phyloP scores from a whole-genome alignment of 1,140 invertebrate species.

The Zelostemma sp. region DNA sequence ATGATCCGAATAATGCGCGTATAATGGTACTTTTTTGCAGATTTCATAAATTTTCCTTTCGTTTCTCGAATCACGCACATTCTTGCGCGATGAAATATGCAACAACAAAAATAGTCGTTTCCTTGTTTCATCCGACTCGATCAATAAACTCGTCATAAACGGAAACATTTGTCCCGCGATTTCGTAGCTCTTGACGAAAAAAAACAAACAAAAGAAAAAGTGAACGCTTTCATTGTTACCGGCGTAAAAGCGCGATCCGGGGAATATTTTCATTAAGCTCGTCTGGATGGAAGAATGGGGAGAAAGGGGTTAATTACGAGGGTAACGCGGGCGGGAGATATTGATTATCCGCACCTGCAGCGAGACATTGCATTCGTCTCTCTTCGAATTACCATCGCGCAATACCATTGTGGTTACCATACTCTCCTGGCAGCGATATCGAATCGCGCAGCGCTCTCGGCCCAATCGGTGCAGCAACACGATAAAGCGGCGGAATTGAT shows the following conservation, averaged over 20 bases:
- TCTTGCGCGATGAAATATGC: no score
- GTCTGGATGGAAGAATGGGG: not conserved
- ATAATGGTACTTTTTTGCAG: no score
- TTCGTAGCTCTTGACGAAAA: no score
- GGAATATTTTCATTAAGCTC: conserved; percentile 23
- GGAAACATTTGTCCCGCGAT: no score
- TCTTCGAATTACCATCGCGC: conserved; percentile 42
- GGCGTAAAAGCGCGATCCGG: conserved; percentile 4
- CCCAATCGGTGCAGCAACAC: conserved; percentile 32
- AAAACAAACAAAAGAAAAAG: not conserved
- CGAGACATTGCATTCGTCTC: conserved; percentile 37
- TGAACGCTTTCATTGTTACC: not conserved
- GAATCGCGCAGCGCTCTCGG: conserved; percentile 43
- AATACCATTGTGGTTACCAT: conserved; percentile 39
- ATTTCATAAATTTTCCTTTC: no score
- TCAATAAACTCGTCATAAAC: no score
- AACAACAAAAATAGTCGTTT: no score
- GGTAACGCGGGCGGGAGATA: conserved; percentile 13
- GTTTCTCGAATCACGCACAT: no score
- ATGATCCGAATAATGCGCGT: no score
- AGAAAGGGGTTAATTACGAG: conserved; percentile 26
- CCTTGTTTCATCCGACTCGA: not conserved
- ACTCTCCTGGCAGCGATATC: conserved; percentile 34
- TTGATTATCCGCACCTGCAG: conserved; percentile 39
- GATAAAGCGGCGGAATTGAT: conserved; percentile 44